A percentile compares a stretch with the other conserved stretches of the same genome.
phyloP scores from a whole-genome alignment of 2,888 invertebrate species.

The Masnerella sp. region DNA sequence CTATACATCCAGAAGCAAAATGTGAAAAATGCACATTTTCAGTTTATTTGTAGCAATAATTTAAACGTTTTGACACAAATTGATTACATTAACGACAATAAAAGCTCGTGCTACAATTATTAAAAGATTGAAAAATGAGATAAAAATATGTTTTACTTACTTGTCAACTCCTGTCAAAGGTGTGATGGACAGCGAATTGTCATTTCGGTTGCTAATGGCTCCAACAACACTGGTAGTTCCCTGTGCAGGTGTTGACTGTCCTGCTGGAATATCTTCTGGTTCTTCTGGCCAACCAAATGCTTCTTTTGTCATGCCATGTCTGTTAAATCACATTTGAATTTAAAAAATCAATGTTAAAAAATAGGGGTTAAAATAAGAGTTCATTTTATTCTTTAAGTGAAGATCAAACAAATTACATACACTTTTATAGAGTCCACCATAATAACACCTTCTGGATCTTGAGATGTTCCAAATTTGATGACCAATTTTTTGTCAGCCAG shows the following conservation, averaged over 20 bases:
- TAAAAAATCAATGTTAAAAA: too few relatives aligned
- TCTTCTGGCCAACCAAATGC: constrained; percentile 98
- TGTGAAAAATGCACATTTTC: too few relatives aligned
- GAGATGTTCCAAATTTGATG: constrained; percentile 89
- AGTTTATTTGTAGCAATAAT: too few relatives aligned
- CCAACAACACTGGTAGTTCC: constrained; percentile 66
- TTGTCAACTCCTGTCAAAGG: constrained; percentile 82
- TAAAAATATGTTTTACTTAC: constrained; percentile 68
- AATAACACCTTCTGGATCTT: constrained; percentile 91
- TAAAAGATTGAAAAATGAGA: neutral
- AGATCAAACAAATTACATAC: constrained; percentile 68
- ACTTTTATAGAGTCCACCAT: constrained; percentile 97
- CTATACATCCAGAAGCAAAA: too few relatives aligned
- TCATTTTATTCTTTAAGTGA: too few relatives aligned
- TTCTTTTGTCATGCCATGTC: constrained; percentile 96
- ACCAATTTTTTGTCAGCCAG: constrained; percentile 94
- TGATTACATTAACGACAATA: constrained; percentile 5
- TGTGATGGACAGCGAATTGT: constrained; percentile 74
- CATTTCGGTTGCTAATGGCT: constrained; percentile 74
- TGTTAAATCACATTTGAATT: constrained; percentile 66
- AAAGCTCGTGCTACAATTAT: constrained; percentile 21
- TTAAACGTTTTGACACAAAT: too few relatives aligned
- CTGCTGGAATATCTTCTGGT: constrained; percentile 84
- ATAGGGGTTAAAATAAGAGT: too few relatives aligned
- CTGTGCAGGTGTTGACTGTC: constrained; percentile 72